These are phyloP conservation scores for Poeciliopsis gracilis DNA, from an alignment of 2,797 vertebrate species.

Conservation along the genomic window DNA sequence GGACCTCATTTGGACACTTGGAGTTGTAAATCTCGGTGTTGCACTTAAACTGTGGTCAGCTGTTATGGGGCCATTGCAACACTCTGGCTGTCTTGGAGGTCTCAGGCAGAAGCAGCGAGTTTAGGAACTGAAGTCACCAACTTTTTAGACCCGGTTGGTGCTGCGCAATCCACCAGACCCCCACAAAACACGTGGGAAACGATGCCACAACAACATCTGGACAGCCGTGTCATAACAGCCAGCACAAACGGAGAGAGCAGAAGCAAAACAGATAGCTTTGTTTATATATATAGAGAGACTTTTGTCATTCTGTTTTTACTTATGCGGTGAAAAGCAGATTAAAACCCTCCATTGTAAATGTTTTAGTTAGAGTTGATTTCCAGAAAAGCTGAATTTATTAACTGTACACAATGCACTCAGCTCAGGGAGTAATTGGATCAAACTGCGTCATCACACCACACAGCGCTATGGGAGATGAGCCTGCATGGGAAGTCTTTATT, in stretches of 20 bases:
- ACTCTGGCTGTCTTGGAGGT: constrained; percentile 52
- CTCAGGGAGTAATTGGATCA: constrained; percentile 59
- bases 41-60: constrained; percentile 40
- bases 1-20: constrained; percentile 36
- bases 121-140: constrained; percentile 40
- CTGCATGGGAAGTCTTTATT: constrained; percentile 38
- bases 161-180: constrained; percentile 43
- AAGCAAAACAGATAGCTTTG: not conserved
- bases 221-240: constrained; percentile 41
- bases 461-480: constrained; percentile 50
- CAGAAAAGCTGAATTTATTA: constrained; percentile 65
- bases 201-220: constrained; percentile 64
- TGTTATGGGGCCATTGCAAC: constrained; percentile 43
- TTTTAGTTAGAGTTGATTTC: constrained; percentile 68
- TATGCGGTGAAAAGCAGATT: constrained; percentile 41
- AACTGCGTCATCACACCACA: constrained; percentile 53
- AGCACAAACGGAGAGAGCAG: constrained; percentile 10
- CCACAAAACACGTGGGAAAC: constrained; percentile 48
- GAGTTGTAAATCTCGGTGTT: constrained; percentile 35
- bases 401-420: constrained; percentile 35
- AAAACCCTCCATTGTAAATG: constrained; percentile 54
- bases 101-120: constrained; percentile 33
- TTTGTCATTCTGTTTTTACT: constrained; percentile 21
- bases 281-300: too few species aligned
- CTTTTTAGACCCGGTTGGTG: constrained; percentile 36